Evolutionary conservation across 2,888 invertebrate genomes (phyloP).

Genomic region (Stegophylla sp.): DNA sequence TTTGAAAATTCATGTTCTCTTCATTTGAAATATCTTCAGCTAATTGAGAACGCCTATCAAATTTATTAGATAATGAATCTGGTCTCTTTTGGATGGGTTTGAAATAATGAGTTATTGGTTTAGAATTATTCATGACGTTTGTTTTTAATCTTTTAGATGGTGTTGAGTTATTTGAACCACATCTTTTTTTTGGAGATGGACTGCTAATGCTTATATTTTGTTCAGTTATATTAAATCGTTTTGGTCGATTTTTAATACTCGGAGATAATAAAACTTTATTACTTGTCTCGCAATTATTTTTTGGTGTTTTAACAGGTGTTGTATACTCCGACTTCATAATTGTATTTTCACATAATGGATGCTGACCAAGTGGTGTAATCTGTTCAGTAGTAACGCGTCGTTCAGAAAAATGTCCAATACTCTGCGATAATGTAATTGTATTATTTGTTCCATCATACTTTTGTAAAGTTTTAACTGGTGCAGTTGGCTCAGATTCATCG

Average conservation of each 20-base stretch:
- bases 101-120: slow-evolving; percentile 30
- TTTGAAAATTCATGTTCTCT: background rate
- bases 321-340: background rate
- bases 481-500: background rate
- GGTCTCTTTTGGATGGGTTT: background rate
- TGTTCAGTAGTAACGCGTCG: slow-evolving; percentile 18
- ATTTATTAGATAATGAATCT: background rate
- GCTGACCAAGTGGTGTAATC: background rate
- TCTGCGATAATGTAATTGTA: slow-evolving; percentile 29
- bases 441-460: background rate
- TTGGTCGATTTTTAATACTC: slow-evolving; percentile 29
- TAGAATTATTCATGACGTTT: background rate
- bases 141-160: slow-evolving; percentile 38
- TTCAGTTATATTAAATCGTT: slow-evolving; percentile 34
- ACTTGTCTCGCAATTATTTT: background rate
- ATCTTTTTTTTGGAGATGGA: slow-evolving; percentile 5
- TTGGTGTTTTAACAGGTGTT: slow-evolving; percentile 38
- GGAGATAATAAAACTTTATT: slow-evolving; percentile 42
- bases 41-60: background rate
- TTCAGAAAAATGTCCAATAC: slow-evolving; percentile 22
- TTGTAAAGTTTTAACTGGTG: slow-evolving; percentile 31
- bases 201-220: background rate
- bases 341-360: background rate
- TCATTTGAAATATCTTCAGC: background rate
- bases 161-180: background rate